Base-by-base conservation (phyloP, 2,113 vertebrate species). In the Prunella fulvescens region DNA sequence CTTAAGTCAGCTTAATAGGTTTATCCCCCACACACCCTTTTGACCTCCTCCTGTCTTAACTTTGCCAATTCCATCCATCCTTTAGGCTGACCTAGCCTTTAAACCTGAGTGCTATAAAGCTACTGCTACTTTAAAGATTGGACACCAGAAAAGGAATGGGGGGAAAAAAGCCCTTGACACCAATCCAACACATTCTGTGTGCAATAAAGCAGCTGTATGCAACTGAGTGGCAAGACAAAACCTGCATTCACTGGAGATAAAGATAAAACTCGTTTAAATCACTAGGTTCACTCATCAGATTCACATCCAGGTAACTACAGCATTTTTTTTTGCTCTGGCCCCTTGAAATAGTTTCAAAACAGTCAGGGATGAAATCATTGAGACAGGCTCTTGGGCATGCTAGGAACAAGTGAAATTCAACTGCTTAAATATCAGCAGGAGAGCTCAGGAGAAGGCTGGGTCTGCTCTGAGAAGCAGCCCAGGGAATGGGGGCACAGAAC, bases 151-250 rank as follows among this genome's bases (percentile, higher is more conserved):
- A 56, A 91, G 18, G 78, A 78, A 78, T 1, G 1, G 7, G 11
- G 14, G 14, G 3, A 1, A 4, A 20, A 64, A 26, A 25, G 3
- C 0, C 4, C 6, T 13, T 24, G 8, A 37, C 42, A 48, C 6
- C 53, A 60, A 18, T 37, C 22, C 31, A 91, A 26, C 6, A 44
- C 15, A 15, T 65, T 79, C 31, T 61, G 18, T 45, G 42, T 35
- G 22, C 24, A 65, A 33, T 13, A 69, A 85, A 82, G 66, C 40
- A 80, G 53, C 67, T 29, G 9, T 16, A 29, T 19, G 50, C 29
- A 78, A 50, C 33, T 1, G 24, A 85, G 35, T 60, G 64, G 69
- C 60, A 37, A 61, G 11, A 66, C n/a, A 70, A 57, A 61, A 78
- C 3, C 48, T 54, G 19, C 33, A 20, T n/a, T 66, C 28, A 15